Evolutionary conservation across 2,113 vertebrate genomes (phyloP).

Genomic region (Polypterus bichir): DNA sequence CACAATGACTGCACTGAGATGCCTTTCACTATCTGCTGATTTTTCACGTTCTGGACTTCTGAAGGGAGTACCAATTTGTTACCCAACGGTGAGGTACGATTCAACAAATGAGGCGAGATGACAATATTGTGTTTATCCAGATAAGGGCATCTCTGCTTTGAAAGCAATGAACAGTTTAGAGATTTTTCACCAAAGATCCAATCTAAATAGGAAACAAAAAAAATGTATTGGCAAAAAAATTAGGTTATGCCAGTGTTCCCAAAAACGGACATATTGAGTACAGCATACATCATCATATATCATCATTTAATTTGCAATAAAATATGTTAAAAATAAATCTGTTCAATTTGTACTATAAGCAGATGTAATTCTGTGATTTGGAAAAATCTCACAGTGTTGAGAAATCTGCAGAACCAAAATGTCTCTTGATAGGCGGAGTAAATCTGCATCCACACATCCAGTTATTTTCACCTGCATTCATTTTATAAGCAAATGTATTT

Average conservation of each 20-base stretch:
- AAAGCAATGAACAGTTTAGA: constrained; percentile 11
- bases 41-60: background rate
- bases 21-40: background rate
- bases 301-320: too few relatives aligned
- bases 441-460: too few relatives aligned
- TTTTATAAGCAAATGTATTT: too few relatives aligned
- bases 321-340: too few relatives aligned
- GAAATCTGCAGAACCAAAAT: too few relatives aligned
- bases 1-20: background rate
- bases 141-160: constrained; percentile 24
- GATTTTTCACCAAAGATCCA: background rate
- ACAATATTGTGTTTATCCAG: constrained; percentile 25
- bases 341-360: too few relatives aligned
- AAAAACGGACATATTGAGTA: too few relatives aligned
- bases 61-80: background rate
- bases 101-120: constrained; percentile 20
- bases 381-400: too few relatives aligned
- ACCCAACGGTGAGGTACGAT: background rate
- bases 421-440: too few relatives aligned
- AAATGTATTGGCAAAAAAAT: background rate
- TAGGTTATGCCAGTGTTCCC: background rate
- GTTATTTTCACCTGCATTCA: too few relatives aligned
- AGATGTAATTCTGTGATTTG: too few relatives aligned
- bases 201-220: background rate
- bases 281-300: too few relatives aligned